Base-by-base conservation (phyloP, 2,888 invertebrate genomes). In the Sarcophaga carnaria region DNA sequence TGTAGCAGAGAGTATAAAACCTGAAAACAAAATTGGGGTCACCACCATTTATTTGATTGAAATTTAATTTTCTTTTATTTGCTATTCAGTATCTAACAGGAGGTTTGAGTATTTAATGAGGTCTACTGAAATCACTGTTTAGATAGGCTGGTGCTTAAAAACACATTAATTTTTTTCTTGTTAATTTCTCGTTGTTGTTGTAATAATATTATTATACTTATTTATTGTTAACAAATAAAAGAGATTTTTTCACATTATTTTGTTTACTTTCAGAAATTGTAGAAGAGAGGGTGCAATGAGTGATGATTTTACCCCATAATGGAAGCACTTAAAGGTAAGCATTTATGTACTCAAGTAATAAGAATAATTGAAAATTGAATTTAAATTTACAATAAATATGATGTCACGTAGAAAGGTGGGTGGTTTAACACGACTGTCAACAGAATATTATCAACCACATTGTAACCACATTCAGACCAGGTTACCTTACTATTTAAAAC, bases 11-110 rank as follows among this genome's bases (percentile, higher is more conserved):
- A 2, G 2, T 37, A 37, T 37, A 37, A 37, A 37, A 37, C 37
- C 37, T 10, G 3, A 37, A 37, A 20, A 64, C 63, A 59, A 79
- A 86, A 82, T 80, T 83, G 80, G 63, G 79, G 76, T 83, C 83
- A 86, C 76, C 83, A 86, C 71, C 63, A 72, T 83, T 83, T 71
- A 85, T 79, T 78, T 70, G 27, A 79, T 82, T 75, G 71, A 74
- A 86, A 77, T 83, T 79, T 82, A 12, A 79, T 79, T 83, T 22
- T 60, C 17, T 20, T 85, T 63, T 45, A 45, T 74, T 80, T 69
- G 59, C 67, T 47, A 11, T n/a, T 37, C 3, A 45, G 10, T 69
- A 20, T 10, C 72, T 4, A 25, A 59, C 17, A 37, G 45, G 25
- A 62, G 22, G 37, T 66, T 72, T 62, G 12, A 49, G n/a, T 20